phyloP scores from a whole-genome alignment of 2,888 invertebrate species.

The Dorcus parallelipipedus region DNA sequence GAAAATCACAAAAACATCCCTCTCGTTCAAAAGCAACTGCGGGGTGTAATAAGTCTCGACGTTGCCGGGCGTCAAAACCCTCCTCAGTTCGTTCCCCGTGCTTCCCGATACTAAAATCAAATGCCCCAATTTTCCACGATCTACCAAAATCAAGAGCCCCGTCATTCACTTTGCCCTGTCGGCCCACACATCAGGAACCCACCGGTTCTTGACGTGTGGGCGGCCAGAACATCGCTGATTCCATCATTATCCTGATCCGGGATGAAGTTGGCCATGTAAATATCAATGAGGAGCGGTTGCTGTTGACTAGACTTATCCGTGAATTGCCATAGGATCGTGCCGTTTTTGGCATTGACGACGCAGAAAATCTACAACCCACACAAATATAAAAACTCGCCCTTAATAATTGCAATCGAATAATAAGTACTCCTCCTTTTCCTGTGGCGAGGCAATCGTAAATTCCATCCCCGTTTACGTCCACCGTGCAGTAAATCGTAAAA shows the following conservation, averaged over 20 bases:
- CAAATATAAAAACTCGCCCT: conserved; percentile 2
- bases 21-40: conserved; percentile 60
- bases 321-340: conserved; percentile 64
- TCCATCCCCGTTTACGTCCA: conserved; percentile 67
- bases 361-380: conserved; percentile 53
- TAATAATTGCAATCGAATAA: too few species aligned
- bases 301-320: conserved; percentile 49
- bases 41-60: conserved; percentile 72
- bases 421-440: conserved; percentile 65
- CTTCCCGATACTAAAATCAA: conserved; percentile 69
- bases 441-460: conserved; percentile 70
- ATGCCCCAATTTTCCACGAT: conserved; percentile 55
- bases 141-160: conserved; percentile 25
- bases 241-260: conserved; percentile 69
- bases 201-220: conserved; percentile 60
- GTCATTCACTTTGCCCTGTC: neutral
- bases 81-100: conserved; percentile 61
- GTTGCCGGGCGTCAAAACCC: conserved; percentile 60
- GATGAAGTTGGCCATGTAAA: conserved; percentile 69
- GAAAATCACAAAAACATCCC: conserved; percentile 62
- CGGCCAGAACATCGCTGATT: conserved; percentile 65
- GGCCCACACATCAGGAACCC: conserved; percentile 3
- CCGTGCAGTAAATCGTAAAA: conserved; percentile 68
- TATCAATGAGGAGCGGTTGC: conserved; percentile 51
- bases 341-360: conserved; percentile 65